These are phyloP conservation scores for Barnardius zonarius DNA, from an alignment of 2,113 vertebrate species.

Conservation along the genomic window DNA sequence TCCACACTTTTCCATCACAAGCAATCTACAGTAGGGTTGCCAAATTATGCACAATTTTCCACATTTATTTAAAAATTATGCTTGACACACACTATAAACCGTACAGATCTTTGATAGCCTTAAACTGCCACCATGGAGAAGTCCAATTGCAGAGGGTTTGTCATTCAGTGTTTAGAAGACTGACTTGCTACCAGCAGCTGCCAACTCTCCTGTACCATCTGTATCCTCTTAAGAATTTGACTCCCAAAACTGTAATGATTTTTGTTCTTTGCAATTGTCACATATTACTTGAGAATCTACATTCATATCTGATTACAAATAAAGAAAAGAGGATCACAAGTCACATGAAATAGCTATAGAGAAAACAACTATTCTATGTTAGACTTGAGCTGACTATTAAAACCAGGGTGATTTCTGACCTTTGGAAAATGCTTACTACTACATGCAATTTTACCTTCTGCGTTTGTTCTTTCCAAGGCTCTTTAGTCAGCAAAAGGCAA, in stretches of 20 bases:
- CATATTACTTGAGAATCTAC: neutral
- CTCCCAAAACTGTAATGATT: neutral
- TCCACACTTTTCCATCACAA: neutral
- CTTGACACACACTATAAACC: neutral
- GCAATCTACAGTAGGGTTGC: neutral
- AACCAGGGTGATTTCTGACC: neutral
- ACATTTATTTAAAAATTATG: neutral
- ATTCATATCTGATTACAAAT: neutral
- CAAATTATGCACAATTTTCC: neutral
- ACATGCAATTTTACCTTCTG: constrained; percentile 80
- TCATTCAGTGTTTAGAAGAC: neutral
- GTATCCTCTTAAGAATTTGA: neutral
- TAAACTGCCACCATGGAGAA: neutral
- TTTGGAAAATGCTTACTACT: neutral
- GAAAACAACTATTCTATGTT: neutral
- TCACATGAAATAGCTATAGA: neutral
- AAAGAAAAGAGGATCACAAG: neutral
- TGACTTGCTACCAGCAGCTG: neutral
- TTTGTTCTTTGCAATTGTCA: neutral
- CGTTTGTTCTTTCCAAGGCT: constrained; percentile 88
- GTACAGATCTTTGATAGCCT: neutral
- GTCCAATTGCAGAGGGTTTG: neutral
- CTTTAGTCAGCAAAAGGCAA: constrained; percentile 82
- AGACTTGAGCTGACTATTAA: neutral
- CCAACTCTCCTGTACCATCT: neutral